Evolutionary conservation across 2,888 invertebrate genomes (phyloP), one percentile per base, ranked within the genome.

Genomic region (Lepidocyrtoides sp.): DNA sequence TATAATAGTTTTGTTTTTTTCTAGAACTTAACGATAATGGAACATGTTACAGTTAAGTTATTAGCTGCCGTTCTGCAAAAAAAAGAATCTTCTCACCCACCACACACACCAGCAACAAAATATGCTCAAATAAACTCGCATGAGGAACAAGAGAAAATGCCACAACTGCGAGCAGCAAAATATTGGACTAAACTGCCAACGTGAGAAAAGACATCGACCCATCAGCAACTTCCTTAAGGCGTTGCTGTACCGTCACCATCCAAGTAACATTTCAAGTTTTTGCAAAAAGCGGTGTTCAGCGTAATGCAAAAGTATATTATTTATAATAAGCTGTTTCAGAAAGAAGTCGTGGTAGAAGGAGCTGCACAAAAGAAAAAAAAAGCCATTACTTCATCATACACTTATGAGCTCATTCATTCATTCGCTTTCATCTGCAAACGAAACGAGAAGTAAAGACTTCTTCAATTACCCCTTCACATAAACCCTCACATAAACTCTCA

Each of bases 171-270:
- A 69, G 48, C n/a, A 84, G 48, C 32, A 66, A 66, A 69, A 84
- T 51, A 20, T 23, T 12, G 23, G 66, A 69, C 66, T 69, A 48
- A 66, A 69, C 69, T 66, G 32, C 83, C 66, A 69, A 69, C 44
- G 36, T 48, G 29, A 69, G 63, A 51, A 32, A 63, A 63, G 69
- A 84, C 83, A 84, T 51, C 41, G 44, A 14, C 63, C 66, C 29
- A 84, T 66, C 83, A 84, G 32, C 83, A 69, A 84, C 83, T 84
- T 84, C 69, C 41, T 72, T 23, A 12, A 17, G 2, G 20, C 20
- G 10, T 72, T 1, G 20, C 44, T 63, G 23, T 63, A 12, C 7
- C 7, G 36, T 36, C 3, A 36, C 3, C 20, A 60, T 14, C 5
- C 41, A 41, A 10, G 14, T 17, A 10, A 5, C 57, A 5, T 57